phyloP scores from a whole-genome alignment of 2,797 vertebrate species.

The Hafferia zeledoni region DNA sequence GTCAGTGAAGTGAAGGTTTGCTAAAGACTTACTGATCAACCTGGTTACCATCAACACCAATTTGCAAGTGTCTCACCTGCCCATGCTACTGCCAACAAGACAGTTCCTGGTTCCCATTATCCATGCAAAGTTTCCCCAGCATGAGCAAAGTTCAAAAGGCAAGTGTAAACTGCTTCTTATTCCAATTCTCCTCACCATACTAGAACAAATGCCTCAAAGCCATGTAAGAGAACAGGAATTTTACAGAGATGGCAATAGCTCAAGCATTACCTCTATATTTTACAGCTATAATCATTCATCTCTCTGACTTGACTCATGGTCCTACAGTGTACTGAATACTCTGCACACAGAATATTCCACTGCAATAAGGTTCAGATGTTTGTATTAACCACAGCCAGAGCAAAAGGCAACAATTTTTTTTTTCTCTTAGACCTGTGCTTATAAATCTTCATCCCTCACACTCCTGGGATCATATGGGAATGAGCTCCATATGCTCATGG shows the following conservation, averaged over 20 bases:
- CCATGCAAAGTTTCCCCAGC: background rate
- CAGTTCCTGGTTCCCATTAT: background rate
- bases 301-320: background rate
- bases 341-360: background rate
- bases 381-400: background rate
- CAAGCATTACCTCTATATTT: background rate
- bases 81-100: background rate
- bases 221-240: background rate
- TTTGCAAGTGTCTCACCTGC: background rate
- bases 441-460: conserved; percentile 3
- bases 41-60: background rate
- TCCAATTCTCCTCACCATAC: background rate
- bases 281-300: background rate
- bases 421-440: background rate
- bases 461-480: conserved; percentile 22
- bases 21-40: background rate
- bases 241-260: conserved; percentile 2
- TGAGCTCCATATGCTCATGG: conserved; percentile 35
- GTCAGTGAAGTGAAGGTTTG: background rate
- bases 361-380: conserved; percentile 8
- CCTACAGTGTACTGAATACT: background rate
- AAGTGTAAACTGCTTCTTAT: background rate
- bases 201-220: background rate
- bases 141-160: background rate
- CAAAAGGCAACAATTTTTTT: background rate